These are phyloP conservation scores for Alosa alosa DNA, from an alignment of 2,113 vertebrate species.

Conservation along the genomic window DNA sequence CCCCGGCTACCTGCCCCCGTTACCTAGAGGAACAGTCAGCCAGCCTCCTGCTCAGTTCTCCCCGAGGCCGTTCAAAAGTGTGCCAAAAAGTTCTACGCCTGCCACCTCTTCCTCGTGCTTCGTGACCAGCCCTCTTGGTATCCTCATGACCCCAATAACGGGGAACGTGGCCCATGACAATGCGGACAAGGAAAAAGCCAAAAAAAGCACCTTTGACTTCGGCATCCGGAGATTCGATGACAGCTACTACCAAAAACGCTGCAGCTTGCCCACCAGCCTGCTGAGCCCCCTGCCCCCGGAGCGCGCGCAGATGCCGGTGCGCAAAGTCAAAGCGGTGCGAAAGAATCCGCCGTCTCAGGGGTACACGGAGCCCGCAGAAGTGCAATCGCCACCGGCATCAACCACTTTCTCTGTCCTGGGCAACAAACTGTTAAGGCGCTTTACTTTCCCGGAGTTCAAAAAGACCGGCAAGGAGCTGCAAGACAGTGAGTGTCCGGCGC, in stretches of 20 bases:
- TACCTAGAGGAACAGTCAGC: conserved; percentile 33
- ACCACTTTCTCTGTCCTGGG: conserved; percentile 55
- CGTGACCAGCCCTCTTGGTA: conserved; percentile 36
- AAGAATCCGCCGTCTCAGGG: conserved; percentile 39
- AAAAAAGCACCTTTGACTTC: conserved; percentile 35
- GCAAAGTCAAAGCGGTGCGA: conserved; percentile 48
- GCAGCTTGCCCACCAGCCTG: conserved; percentile 64
- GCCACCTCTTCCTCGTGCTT: not conserved
- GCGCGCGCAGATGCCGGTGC: conserved; percentile 46
- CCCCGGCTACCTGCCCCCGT: conserved; percentile 43
- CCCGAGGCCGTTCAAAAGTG: conserved; percentile 42
- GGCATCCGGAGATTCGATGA: conserved; percentile 57
- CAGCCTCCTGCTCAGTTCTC: conserved; percentile 33
- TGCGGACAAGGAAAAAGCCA: not conserved
- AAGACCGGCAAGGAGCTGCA: conserved; percentile 37
- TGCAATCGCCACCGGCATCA: not conserved
- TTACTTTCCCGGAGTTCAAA: conserved; percentile 68
- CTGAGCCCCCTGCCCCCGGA: conserved; percentile 56
- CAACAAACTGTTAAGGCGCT: conserved; percentile 63
- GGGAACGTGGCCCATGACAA: conserved; percentile 39
- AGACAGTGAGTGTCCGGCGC: not conserved
- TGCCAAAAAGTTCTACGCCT: conserved; percentile 15
- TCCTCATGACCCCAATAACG: conserved; percentile 59
- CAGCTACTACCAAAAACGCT: conserved; percentile 68
- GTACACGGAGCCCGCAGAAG: conserved; percentile 10